A percentile compares a stretch with the other conserved stretches of the same genome.
These are phyloP conservation scores for Plectropomus leopardus DNA, from an alignment of 2,113 vertebrate species.

Conservation along the genomic window DNA sequence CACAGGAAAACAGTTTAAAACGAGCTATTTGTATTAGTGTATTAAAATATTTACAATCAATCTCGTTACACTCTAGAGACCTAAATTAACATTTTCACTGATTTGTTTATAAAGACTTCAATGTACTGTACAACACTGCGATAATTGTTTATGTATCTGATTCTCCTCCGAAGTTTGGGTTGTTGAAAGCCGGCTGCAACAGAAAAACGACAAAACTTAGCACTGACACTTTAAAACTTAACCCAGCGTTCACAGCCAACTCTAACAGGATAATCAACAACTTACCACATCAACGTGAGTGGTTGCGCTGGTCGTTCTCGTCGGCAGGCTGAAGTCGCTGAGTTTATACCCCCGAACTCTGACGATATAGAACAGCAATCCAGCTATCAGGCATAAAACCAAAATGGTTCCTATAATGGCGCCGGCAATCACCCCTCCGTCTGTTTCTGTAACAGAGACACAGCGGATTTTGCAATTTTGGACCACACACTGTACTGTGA, in stretches of 20 bases:
- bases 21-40: background rate
- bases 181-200: slow-evolving; percentile 81
- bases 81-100: background rate
- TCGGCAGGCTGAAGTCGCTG: slow-evolving; percentile 63
- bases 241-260: fast-evolving
- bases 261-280: background rate
- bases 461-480: too few relatives aligned
- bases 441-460: slow-evolving; percentile 12
- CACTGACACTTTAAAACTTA: background rate
- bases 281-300: slow-evolving; percentile 75
- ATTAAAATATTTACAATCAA: slow-evolving; percentile 55
- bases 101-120: slow-evolving; percentile 44
- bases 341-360: slow-evolving; percentile 72
- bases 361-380: slow-evolving; percentile 75
- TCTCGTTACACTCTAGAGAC: slow-evolving; percentile 8
- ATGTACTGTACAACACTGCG: slow-evolving; percentile 45
- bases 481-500: too few relatives aligned
- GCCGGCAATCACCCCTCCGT: slow-evolving; percentile 58
- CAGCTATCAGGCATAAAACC: slow-evolving; percentile 52
- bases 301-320: slow-evolving; percentile 3
- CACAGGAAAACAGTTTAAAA: background rate
- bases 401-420: slow-evolving; percentile 67
- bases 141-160: slow-evolving; percentile 65
- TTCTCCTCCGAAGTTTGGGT: slow-evolving; percentile 83
- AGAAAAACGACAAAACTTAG: slow-evolving; percentile 31